Evolutionary conservation across 2,888 invertebrate genomes (phyloP), one percentile per base, ranked within the genome.

Genomic region (Elegia similella): DNA sequence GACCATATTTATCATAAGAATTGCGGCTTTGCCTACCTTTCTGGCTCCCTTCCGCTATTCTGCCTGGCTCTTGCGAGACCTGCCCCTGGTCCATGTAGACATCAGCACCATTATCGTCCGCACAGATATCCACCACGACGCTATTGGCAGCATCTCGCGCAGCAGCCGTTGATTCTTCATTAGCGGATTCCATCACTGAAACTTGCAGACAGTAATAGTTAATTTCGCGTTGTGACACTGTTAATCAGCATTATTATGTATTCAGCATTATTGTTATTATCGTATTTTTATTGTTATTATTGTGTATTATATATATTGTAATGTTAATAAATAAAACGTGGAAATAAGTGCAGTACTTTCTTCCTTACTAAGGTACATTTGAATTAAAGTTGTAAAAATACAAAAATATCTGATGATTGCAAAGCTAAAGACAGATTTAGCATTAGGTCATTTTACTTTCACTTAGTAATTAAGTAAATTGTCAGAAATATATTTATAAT

Each of bases 181-280:
- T 42, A 2, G 10, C 2, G 42, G 38, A 48, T 29, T 48, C 56
- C 56, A 56, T 56, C 29, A 42, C 56, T 56, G 56, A 56, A 56
- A 56, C 56, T 56, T n/a, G 56, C 38, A 56, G 17, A 48, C 42
- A 56, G n/a, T 42, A 13, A 42, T 42, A 42, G 42, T 42, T n/a
- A 42, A 42, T 42, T 42, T 32, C 6, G 42, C 12, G n/a, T n/a
- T 42, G 42, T 42, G 42, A 42, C 42, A 42, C n/a, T 42, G 42
- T 42, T 13, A 42, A 12, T 42, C 42, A 42, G 42, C n/a, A 42
- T 42, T 42, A n/a, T 2, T n/a, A n/a, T 42, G 1, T 42, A 32
- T 32, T 32, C 32, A 32, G 32, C 32, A 1, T 32, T 5, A 1
- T 42, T 1, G 42, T 42, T 42, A 42, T 42, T 42, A 42, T 42